These are phyloP conservation scores for Machaerirhynchus nigripectus DNA, from an alignment of 2,113 vertebrate genomes.

Conservation along the genomic window DNA sequence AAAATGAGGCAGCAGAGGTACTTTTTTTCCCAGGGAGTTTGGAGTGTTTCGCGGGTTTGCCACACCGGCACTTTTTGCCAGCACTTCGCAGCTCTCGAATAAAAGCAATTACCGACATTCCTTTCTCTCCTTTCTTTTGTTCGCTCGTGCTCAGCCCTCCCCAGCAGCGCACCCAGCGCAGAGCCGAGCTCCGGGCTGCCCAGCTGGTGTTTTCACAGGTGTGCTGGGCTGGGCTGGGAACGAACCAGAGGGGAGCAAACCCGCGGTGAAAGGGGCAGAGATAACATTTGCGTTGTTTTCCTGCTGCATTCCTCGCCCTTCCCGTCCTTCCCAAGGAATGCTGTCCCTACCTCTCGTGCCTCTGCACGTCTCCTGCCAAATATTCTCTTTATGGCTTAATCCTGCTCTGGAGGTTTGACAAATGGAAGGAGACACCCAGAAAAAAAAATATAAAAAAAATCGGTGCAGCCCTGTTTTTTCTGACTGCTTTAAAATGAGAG, in stretches of 20 bases:
- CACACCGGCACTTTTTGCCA: not conserved
- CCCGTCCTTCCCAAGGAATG: not conserved
- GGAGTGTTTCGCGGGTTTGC: not conserved
- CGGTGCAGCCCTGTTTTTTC: not conserved
- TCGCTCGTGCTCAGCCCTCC: not conserved
- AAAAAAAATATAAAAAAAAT: not conserved
- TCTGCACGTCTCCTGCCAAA: not conserved
- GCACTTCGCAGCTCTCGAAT: not conserved
- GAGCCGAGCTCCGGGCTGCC: not conserved
- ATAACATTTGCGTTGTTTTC: not conserved
- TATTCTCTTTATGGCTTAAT: not conserved
- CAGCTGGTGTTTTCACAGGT: slow-evolving; percentile 54
- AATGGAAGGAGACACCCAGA: not conserved
- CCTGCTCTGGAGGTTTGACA: not conserved
- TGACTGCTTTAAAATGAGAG: not conserved
- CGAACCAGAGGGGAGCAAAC: not conserved
- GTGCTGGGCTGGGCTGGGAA: not conserved
- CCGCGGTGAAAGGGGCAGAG: not conserved
- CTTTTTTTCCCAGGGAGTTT: not conserved
- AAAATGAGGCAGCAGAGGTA: not conserved
- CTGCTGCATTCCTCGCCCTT: not conserved
- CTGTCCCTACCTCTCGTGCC: not conserved
- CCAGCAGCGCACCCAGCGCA: not conserved
- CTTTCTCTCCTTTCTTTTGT: not conserved
- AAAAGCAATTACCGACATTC: not conserved